These are phyloP conservation scores for Melanotaenia duboulayi DNA, from an alignment of 2,113 vertebrate species.

Conservation along the genomic window DNA sequence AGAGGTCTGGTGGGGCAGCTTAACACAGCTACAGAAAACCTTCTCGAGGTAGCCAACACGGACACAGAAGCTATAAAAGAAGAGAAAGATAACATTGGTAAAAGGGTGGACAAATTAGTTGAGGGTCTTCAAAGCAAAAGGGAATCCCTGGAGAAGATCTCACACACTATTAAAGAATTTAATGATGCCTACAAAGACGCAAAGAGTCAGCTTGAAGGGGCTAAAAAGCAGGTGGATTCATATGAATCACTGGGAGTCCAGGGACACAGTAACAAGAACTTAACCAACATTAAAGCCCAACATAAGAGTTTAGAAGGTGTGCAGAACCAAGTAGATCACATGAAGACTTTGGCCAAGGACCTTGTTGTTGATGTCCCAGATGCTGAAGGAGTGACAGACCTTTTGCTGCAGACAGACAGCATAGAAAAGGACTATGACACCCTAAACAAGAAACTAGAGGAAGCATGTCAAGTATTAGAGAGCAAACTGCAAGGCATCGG, in stretches of 20 bases:
- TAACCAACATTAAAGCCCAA: slow-evolving; percentile 92
- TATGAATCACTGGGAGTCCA: slow-evolving; percentile 88
- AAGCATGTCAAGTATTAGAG: slow-evolving; percentile 89
- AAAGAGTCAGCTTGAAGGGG: slow-evolving; percentile 84
- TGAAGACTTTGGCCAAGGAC: slow-evolving; percentile 86
- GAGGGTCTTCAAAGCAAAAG: slow-evolving; percentile 89
- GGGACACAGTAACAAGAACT: slow-evolving; percentile 90
- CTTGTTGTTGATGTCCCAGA: slow-evolving; percentile 89
- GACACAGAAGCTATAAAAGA: slow-evolving; percentile 87
- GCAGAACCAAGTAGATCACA: slow-evolving; percentile 86
- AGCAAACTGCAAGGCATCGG: slow-evolving; percentile 95
- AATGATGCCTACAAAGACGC: slow-evolving; percentile 88
- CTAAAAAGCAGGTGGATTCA: slow-evolving; percentile 87
- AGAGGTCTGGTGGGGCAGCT: slow-evolving; percentile 89
- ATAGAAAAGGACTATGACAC: slow-evolving; percentile 85
- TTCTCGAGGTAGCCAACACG: slow-evolving; percentile 86
- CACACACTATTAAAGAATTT: slow-evolving; percentile 90
- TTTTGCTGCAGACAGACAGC: slow-evolving; percentile 88
- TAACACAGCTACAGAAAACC: slow-evolving; percentile 85
- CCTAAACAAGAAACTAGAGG: slow-evolving; percentile 86
- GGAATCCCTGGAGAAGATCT: slow-evolving; percentile 87
- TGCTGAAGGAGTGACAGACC: slow-evolving; percentile 87
- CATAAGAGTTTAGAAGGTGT: slow-evolving; percentile 89
- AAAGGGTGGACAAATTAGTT: slow-evolving; percentile 84
- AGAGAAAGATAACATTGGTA: slow-evolving; percentile 82